Evolutionary conservation across 2,113 vertebrate genomes (phyloP).

Genomic region (Mohoua ochrocephala): DNA sequence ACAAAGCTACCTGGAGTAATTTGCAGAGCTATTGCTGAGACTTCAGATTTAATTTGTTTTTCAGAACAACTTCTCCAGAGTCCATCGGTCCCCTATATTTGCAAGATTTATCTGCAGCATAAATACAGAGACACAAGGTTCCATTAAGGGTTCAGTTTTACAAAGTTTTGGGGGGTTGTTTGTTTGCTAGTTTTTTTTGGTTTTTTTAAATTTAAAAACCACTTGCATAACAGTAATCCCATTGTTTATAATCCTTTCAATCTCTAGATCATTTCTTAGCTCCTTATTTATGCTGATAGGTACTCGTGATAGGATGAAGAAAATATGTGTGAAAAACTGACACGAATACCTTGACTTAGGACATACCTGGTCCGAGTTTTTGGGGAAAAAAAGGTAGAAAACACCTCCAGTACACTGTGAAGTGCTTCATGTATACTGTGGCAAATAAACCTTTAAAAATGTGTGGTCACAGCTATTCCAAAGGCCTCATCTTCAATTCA

Average conservation of each 20-base stretch:
- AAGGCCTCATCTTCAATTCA: not conserved
- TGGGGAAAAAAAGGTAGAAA: not conserved
- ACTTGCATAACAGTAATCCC: not conserved
- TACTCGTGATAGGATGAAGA: not conserved
- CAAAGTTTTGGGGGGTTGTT: not conserved
- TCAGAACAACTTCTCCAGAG: not conserved
- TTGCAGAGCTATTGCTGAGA: not conserved
- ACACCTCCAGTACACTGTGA: not conserved
- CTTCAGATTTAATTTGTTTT: not conserved
- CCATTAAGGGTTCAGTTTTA: not conserved
- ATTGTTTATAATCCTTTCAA: not conserved
- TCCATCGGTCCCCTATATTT: not conserved
- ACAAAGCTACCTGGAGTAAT: not conserved
- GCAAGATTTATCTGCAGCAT: not conserved
- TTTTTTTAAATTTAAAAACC: not conserved
- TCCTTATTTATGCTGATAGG: not conserved
- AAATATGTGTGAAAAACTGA: not conserved
- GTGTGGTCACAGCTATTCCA: not conserved
- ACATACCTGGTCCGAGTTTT: not conserved
- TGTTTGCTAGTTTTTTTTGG: not conserved
- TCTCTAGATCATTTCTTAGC: not conserved
- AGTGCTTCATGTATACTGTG: not conserved
- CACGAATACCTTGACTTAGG: not conserved
- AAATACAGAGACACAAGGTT: not conserved
- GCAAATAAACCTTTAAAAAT: not conserved